Evolutionary conservation across 2,888 invertebrate genomes (phyloP), one percentile per base, ranked within the genome.

Genomic region (Mimachlamys varia): DNA sequence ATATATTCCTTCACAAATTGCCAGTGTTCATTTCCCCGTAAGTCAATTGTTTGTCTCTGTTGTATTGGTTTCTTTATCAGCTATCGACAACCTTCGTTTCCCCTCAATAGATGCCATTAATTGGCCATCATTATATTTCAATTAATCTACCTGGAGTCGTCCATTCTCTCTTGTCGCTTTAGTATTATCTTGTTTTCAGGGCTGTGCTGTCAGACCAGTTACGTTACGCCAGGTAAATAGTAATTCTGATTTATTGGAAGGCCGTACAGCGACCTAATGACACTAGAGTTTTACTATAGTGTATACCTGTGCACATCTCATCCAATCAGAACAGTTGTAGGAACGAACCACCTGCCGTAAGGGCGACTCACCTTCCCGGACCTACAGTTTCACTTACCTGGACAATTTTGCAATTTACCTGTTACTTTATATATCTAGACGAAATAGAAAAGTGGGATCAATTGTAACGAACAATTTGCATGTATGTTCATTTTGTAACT

Each of bases 101-200:
- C 1, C 12, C 62, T 33, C 76, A 33, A 33, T 7, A 7, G 76
- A 12, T 13, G 76, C 76, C 76, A 33, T 76, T 76, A 76, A 76
- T 76, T 76, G 76, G 76, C 76, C 27, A 33, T 76, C 76, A 76
- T 76, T 76, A 76, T 76, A 76, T 76, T 76, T 76, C 76, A 76
- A 76, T 76, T 76, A 76, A 76, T 76, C 76, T 76, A 27, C 27
- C 33, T 33, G 10, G 19, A 33, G 76, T 76, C 76, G 76, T 33
- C 22, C 76, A 76, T 33, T 33, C 76, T 76, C 33, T 76, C 76
- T 33, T 76, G 76, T 12, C 27, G 33, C 33, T 76, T 27, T 10
- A 33, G 33, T 76, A 33, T 76, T 76, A 27, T 76, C 76, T 76
- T 76, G 76, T 76, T 76, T 76, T 33, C 76, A 76, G 0, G 76